Percentiles rank a stretch among this genome's conserved stretches.
Evolutionary conservation across 1,140 invertebrate species (phyloP).

Genomic region (Thrips palmi): DNA sequence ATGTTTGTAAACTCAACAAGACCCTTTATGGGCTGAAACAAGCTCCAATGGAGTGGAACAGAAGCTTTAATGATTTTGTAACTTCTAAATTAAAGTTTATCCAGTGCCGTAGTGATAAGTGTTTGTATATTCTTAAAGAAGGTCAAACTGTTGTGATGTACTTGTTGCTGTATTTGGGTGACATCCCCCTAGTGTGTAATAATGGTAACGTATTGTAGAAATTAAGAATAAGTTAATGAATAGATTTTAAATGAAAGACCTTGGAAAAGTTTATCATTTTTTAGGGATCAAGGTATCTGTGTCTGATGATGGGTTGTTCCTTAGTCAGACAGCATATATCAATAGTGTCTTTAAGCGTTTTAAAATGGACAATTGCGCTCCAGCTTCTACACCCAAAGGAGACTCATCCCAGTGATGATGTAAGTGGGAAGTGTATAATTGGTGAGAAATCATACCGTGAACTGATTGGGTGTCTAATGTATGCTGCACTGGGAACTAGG

Average conservation of each 20-base stretch:
- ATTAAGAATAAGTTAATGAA: constrained; percentile 8
- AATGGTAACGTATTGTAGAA: constrained; percentile 4
- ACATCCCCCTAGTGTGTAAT: constrained; percentile 7
- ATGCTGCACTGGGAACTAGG: constrained; percentile 19
- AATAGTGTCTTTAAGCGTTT: constrained; percentile 10
- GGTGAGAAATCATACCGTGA: constrained; percentile 12
- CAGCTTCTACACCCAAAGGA: constrained; percentile 7
- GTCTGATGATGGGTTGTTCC: neutral
- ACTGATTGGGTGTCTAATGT: constrained; percentile 18
- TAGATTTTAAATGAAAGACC: constrained; percentile 14
- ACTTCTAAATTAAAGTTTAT: constrained; percentile 1
- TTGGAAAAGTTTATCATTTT: constrained; percentile 17
- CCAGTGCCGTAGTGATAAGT: neutral
- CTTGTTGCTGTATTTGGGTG: constrained; percentile 7
- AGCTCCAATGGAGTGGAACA: constrained; percentile 10
- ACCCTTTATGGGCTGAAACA: constrained; percentile 13
- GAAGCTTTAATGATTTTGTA: constrained; percentile 5
- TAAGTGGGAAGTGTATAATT: constrained; percentile 11
- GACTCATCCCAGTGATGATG: too few relatives aligned
- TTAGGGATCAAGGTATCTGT: constrained; percentile 13
- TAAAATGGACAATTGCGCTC: constrained; percentile 8
- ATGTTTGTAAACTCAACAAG: constrained; percentile 13
- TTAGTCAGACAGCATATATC: constrained; percentile 8
- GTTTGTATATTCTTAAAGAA: constrained; percentile 4
- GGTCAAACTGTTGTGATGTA: constrained; percentile 1